Conservation (phyloP, 2,113 vertebrate species). For the Elaphurus davidianus region DNA sequence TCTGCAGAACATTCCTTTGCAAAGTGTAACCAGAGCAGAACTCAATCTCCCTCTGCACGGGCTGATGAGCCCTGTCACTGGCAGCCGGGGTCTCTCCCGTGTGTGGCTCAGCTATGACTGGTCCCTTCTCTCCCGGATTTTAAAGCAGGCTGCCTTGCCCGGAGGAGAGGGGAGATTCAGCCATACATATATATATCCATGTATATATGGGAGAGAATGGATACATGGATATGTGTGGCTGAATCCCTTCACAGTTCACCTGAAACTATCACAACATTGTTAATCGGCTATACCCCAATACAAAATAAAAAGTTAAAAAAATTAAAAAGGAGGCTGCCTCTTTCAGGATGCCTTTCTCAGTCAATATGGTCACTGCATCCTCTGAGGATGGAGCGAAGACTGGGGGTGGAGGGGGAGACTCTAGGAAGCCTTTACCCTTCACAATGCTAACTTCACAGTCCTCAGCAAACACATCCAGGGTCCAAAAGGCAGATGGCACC, state of each 20-base stretch:
- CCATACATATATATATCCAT: background rate
- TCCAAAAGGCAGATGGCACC: background rate
- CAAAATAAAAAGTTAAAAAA: background rate
- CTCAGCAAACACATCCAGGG: background rate
- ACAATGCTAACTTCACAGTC: background rate
- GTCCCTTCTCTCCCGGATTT: background rate
- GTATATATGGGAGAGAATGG: background rate
- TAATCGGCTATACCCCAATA: background rate
- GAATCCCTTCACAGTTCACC: background rate
- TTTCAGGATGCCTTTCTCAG: background rate
- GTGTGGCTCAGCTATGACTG: background rate
- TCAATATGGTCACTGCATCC: background rate
- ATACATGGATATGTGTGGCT: background rate
- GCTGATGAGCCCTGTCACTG: background rate
- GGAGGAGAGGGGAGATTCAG: background rate
- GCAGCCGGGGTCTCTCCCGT: background rate
- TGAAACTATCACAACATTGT: background rate
- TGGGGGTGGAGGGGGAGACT: background rate
- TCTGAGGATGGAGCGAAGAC: background rate
- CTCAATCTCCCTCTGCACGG: constrained; percentile 10
- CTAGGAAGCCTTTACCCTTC: background rate
- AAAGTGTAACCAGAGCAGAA: background rate
- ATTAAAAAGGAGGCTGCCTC: background rate
- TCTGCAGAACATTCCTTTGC: constrained; percentile 11
- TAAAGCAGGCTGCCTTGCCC: background rate